These are phyloP conservation scores for Magallana angulata DNA, from an alignment of 1,140 invertebrate species.

Conservation along the genomic window DNA sequence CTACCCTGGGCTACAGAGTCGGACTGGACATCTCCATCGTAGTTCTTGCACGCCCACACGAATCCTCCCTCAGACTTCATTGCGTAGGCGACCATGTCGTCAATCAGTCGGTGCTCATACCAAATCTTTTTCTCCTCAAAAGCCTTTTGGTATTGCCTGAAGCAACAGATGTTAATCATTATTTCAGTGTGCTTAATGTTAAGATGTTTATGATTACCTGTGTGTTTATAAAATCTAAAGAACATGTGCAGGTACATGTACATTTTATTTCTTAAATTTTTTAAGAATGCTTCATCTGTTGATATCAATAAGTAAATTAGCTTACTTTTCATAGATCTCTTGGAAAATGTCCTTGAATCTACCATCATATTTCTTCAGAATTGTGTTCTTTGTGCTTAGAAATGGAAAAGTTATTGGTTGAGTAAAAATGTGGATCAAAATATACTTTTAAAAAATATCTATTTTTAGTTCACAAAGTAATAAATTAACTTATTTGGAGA, in stretches of 20 bases:
- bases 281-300: background rate
- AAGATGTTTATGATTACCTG: too few species aligned
- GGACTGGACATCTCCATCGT: conserved; percentile 99
- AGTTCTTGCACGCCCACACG: conserved; percentile 99
- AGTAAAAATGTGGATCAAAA: too few species aligned
- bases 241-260: background rate
- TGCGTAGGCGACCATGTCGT: conserved; percentile 99
- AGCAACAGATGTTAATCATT: conserved; percentile 49
- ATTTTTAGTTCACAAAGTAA: too few species aligned
- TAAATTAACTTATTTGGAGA: too few species aligned
- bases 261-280: background rate
- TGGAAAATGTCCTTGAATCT: conserved; percentile 99
- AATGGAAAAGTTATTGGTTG: background rate
- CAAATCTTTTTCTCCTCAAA: conserved; percentile 93
- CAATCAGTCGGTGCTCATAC: conserved; percentile 99
- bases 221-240: too few species aligned
- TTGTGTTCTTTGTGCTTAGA: conserved; percentile 98
- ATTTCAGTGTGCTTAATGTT: background rate
- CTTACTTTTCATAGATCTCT: conserved; percentile 94
- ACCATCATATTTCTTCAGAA: conserved; percentile 98
- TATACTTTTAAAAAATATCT: too few species aligned
- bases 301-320: background rate
- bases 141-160: conserved; percentile 90
- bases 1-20: conserved; percentile 96
- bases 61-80: conserved; percentile 99